Evolutionary conservation across 2,113 vertebrate species (phyloP).

Genomic region (Zapornia atra): DNA sequence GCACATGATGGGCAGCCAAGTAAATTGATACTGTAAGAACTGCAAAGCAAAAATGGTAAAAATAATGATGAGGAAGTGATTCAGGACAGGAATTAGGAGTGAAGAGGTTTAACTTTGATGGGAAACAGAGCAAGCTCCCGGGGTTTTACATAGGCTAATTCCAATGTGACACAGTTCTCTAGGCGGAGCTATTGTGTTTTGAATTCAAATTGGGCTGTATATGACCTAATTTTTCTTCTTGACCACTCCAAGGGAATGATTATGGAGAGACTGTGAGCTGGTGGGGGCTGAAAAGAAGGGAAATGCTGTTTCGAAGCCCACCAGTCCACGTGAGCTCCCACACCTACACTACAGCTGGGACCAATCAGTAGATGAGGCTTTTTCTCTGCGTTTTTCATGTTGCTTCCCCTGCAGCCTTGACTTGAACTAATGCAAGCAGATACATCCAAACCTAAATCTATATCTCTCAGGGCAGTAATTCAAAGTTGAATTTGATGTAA

Average conservation of each 20-base stretch:
- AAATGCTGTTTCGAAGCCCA: neutral
- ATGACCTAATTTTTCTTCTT: neutral
- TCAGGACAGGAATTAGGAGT: neutral
- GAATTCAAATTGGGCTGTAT: neutral
- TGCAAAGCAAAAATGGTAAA: neutral
- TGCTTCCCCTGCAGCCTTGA: neutral
- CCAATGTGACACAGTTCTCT: neutral
- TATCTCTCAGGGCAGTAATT: neutral
- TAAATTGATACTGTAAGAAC: accelerated
- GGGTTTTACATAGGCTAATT: neutral
- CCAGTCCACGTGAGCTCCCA: neutral
- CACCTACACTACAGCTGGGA: neutral
- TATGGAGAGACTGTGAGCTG: neutral
- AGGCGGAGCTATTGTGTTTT: neutral
- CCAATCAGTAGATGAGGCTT: neutral
- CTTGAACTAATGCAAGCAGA: conserved; percentile 10
- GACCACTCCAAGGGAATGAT: neutral
- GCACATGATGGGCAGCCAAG: neutral
- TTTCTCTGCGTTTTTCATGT: neutral
- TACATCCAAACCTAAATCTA: neutral
- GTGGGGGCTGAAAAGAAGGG: neutral
- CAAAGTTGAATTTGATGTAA: neutral
- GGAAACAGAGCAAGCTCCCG: neutral
- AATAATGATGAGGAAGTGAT: neutral
- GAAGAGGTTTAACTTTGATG: neutral